phyloP scores from a whole-genome alignment of 2,797 vertebrate genomes.

The Coreius guichenoti region DNA sequence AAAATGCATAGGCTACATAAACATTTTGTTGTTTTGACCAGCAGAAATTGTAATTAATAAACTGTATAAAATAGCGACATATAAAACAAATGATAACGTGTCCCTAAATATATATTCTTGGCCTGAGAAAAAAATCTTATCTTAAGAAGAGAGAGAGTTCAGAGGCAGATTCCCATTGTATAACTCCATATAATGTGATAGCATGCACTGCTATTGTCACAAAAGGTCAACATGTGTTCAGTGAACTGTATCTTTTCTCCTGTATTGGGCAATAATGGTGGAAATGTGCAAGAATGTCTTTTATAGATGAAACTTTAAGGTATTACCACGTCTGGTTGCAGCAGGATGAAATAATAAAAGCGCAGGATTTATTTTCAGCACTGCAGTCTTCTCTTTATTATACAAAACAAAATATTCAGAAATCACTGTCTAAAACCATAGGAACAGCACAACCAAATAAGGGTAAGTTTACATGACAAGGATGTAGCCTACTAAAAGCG shows the following conservation, averaged over 20 bases:
- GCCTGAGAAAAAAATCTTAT: background rate
- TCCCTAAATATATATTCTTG: background rate
- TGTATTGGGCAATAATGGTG: background rate
- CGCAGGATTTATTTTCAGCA: background rate
- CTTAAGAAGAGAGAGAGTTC: background rate
- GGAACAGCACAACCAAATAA: background rate
- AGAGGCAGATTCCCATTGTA: background rate
- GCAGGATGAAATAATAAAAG: background rate
- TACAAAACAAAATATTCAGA: background rate
- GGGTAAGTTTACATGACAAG: background rate
- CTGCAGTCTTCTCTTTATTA: background rate
- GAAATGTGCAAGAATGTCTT: background rate
- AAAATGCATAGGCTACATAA: background rate
- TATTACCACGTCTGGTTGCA: background rate
- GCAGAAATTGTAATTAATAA: background rate
- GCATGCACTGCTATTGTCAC: background rate
- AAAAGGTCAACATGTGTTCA: background rate
- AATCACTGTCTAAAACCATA: background rate
- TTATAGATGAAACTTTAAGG: background rate
- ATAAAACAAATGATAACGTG: background rate
- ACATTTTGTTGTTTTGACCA: background rate
- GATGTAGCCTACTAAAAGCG: too few species aligned
- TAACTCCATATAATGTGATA: background rate
- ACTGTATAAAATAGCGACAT: background rate
- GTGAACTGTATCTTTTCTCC: background rate